These are phyloP conservation scores for Pelobates fuscus DNA, from an alignment of 2,113 vertebrate species.

Conservation along the genomic window DNA sequence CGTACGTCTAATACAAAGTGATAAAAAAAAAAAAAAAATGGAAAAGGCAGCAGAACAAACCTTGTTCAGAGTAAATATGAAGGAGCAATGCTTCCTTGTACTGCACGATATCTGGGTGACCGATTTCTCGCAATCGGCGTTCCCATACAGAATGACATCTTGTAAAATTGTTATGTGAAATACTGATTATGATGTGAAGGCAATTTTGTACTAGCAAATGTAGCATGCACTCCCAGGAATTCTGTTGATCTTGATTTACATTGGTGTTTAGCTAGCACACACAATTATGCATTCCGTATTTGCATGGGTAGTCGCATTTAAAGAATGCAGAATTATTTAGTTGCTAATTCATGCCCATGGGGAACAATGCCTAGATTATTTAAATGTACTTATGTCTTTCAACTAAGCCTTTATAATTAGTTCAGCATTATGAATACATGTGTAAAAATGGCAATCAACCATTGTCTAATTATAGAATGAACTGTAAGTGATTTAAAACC, in stretches of 20 bases:
- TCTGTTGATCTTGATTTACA: slow-evolving; percentile 7
- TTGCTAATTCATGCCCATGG: slow-evolving; percentile 47
- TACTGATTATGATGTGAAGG: slow-evolving; percentile 1
- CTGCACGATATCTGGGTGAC: neutral
- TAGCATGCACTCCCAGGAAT: neutral
- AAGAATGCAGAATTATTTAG: slow-evolving; percentile 42
- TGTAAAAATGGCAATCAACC: slow-evolving; percentile 48
- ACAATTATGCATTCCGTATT: slow-evolving; percentile 37
- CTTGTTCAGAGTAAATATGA: too few species aligned
- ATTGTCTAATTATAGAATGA: slow-evolving; percentile 47
- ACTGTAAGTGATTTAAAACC: slow-evolving; percentile 43
- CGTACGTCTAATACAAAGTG: too few species aligned
- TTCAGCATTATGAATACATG: slow-evolving; percentile 45
- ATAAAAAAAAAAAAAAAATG: too few species aligned
- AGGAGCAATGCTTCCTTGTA: neutral
- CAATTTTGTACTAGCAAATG: neutral
- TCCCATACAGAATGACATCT: neutral
- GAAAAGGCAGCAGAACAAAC: too few species aligned
- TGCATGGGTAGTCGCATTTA: slow-evolving; percentile 22
- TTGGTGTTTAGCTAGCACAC: slow-evolving; percentile 29
- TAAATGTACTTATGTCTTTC: slow-evolving; percentile 44
- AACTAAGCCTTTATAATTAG: slow-evolving; percentile 43
- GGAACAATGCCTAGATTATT: slow-evolving; percentile 46
- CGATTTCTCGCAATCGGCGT: neutral
- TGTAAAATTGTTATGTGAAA: neutral